These are phyloP conservation scores for Pseudomyrmex flavicornis DNA, from an alignment of 1,140 invertebrate genomes.

Conservation along the genomic window DNA sequence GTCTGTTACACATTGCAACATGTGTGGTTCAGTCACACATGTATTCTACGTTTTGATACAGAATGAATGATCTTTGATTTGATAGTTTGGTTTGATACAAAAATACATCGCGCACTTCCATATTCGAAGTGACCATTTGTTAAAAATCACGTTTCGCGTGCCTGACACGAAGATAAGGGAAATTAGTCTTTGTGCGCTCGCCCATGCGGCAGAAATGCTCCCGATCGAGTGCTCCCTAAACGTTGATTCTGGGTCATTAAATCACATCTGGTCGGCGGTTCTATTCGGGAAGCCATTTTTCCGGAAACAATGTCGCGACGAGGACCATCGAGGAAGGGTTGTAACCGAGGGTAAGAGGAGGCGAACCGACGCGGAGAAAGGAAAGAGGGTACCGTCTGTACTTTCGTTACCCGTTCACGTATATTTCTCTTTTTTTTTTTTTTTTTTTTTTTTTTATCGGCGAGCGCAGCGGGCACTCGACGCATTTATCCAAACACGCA, in stretches of 20 bases:
- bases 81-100: no score
- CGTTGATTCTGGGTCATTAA: conserved; percentile 68
- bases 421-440: conserved; percentile 47
- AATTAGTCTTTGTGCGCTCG: conserved; percentile 31
- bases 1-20: neutral
- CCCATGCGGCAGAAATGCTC: conserved; percentile 14
- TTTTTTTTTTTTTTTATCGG: conserved; percentile 53
- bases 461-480: conserved; percentile 72
- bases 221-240: conserved; percentile 12
- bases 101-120: no score
- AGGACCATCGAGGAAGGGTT: conserved; percentile 79
- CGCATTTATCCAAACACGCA: conserved; percentile 78
- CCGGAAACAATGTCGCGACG: conserved; percentile 84
- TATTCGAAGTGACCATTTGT: no score
- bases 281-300: conserved; percentile 77
- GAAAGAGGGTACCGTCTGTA: conserved; percentile 47
- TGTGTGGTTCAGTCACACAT: neutral
- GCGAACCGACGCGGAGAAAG: neutral
- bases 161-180: neutral
- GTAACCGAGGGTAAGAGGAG: conserved; percentile 10
- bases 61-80: no score
- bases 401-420: conserved; percentile 10
- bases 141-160: no score
- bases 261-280: conserved; percentile 70
- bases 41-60: neutral